phyloP scores from a whole-genome alignment of 2,888 invertebrate genomes.

The Pedicia rivosa region DNA sequence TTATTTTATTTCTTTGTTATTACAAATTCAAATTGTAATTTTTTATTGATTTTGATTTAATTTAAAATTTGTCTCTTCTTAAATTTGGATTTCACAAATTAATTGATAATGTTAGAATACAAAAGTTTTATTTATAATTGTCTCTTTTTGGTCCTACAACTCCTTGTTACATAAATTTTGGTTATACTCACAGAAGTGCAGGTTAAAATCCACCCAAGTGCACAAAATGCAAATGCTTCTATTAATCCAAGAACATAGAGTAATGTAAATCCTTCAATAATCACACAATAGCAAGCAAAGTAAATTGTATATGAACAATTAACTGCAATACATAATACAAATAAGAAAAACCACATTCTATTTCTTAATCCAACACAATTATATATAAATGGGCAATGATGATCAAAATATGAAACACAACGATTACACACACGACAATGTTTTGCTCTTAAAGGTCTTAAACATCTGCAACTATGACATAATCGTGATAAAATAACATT shows the following conservation, averaged over 20 bases:
- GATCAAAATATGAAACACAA: slow-evolving; percentile 80
- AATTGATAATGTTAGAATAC: neutral
- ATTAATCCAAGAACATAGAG: slow-evolving; percentile 70
- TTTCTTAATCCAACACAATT: slow-evolving; percentile 87
- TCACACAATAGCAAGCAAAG: slow-evolving; percentile 71
- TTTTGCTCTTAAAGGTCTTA: slow-evolving; percentile 75
- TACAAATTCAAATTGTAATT: too few relatives aligned
- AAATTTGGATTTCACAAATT: too few relatives aligned
- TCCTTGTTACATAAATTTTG: neutral
- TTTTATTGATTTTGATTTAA: too few relatives aligned
- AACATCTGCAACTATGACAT: slow-evolving; percentile 81
- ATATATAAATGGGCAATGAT: slow-evolving; percentile 91
- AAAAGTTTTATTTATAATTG: too few relatives aligned
- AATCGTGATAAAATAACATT: slow-evolving; percentile 64
- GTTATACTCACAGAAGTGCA: slow-evolving; percentile 60
- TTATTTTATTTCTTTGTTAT: too few relatives aligned
- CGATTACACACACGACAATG: slow-evolving; percentile 86
- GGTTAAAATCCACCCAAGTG: slow-evolving; percentile 73
- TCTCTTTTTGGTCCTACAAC: too few relatives aligned
- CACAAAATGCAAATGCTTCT: slow-evolving; percentile 71
- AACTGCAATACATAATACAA: slow-evolving; percentile 74
- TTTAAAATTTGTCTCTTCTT: too few relatives aligned
- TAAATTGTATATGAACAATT: slow-evolving; percentile 79
- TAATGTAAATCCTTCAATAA: slow-evolving; percentile 69
- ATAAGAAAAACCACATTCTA: slow-evolving; percentile 85